A percentile compares a stretch with the other conserved stretches of the same genome.
These are phyloP conservation scores for Plebejus argus DNA, from an alignment of 2,888 invertebrate genomes.

Conservation along the genomic window DNA sequence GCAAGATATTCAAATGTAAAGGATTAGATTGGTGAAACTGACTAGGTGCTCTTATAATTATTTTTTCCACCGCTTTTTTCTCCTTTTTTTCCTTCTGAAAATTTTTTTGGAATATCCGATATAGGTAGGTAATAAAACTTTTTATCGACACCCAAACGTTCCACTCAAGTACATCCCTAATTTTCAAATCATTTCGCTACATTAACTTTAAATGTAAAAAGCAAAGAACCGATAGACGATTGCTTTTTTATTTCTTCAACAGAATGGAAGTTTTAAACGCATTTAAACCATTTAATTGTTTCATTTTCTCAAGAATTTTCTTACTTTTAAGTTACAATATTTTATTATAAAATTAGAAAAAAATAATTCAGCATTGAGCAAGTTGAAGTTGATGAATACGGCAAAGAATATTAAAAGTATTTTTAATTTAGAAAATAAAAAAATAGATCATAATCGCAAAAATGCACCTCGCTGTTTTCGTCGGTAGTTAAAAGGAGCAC, in stretches of 20 bases:
- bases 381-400: too few species aligned
- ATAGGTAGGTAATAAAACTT: neutral
- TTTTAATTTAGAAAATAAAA: too few species aligned
- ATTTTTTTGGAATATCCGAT: neutral
- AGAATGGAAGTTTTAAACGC: neutral
- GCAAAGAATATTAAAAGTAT: too few species aligned
- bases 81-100: neutral
- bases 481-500: too few species aligned
- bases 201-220: conserved; percentile 27
- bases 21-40: too few species aligned
- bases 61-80: too few species aligned
- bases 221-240: conserved; percentile 15
- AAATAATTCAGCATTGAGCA: too few species aligned
- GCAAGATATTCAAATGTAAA: too few species aligned
- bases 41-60: too few species aligned
- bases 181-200: conserved; percentile 30
- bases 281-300: conserved; percentile 1
- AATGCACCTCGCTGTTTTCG: too few species aligned
- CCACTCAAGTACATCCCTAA: conserved; percentile 18
- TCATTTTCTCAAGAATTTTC: neutral
- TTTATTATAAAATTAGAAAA: too few species aligned
- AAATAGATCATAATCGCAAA: too few species aligned
- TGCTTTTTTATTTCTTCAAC: conserved; percentile 13
- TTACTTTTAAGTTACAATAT: neutral
- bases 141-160: conserved; percentile 12